Percentiles rank a stretch among this genome's conserved stretches.
Evolutionary conservation across 2,888 invertebrate genomes (phyloP).

Genomic region (Drosophila meridiana): DNA sequence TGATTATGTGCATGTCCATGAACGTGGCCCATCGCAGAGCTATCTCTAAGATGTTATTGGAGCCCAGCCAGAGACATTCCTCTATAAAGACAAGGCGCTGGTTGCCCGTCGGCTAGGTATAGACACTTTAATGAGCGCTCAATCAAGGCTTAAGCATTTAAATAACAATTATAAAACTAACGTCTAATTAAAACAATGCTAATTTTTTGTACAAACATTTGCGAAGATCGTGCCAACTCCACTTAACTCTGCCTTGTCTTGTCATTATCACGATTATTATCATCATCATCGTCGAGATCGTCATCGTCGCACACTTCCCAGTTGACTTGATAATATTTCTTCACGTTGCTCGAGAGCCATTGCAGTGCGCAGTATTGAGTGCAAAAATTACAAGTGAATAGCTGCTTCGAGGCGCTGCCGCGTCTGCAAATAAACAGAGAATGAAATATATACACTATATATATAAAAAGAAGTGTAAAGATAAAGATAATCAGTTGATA

Average conservation of each 20-base stretch:
- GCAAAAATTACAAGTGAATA: constrained; percentile 84
- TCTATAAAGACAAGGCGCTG: constrained; percentile 35
- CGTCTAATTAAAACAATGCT: constrained; percentile 59
- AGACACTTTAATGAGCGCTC: constrained; percentile 40
- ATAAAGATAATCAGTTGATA: not conserved
- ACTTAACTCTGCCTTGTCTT: constrained; percentile 19
- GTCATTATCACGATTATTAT: constrained; percentile 19
- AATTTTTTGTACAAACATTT: constrained; percentile 62
- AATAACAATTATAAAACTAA: constrained; percentile 61
- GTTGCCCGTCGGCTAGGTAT: constrained; percentile 42
- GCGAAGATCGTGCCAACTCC: constrained; percentile 13
- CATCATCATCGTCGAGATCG: constrained; percentile 31
- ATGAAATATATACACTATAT: not conserved
- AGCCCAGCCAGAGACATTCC: not conserved
- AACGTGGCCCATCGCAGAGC: constrained; percentile 56
- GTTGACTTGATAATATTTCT: constrained; percentile 82
- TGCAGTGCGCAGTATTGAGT: constrained; percentile 80
- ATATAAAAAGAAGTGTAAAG: not conserved
- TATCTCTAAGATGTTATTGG: constrained; percentile 17
- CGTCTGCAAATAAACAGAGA: constrained; percentile 57
- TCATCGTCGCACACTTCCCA: constrained; percentile 80
- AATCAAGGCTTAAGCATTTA: constrained; percentile 36
- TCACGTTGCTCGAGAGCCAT: constrained; percentile 78
- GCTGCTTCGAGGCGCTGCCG: constrained; percentile 82
- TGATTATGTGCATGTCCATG: constrained; percentile 67